Base-by-base conservation (phyloP, 2,113 vertebrate species). In the Ammodramus savannarum region DNA sequence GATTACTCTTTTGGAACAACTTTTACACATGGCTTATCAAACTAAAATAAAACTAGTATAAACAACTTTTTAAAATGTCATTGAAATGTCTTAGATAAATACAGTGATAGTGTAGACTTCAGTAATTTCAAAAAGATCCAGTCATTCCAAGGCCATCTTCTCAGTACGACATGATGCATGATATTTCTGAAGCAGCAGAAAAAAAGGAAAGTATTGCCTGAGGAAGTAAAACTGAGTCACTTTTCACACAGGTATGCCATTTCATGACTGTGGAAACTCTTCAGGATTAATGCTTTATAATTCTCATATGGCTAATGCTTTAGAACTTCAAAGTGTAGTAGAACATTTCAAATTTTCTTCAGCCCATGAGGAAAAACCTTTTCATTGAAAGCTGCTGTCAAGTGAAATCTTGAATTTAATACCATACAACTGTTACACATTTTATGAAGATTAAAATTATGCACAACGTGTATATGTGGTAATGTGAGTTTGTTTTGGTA, bases 221-320 rank as follows among this genome's bases (percentile, higher is more conserved):
- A 97, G 97, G 98, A 98, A 96, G 82, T 95, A 95, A 97, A 97
- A 96, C 76, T 36, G 94, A 97, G 97, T 97, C 95, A 95, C 95
- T 98, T 98, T 98, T 97, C 97, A 98, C 91, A 97, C 63, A 96
- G 96, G 90, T 96, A 95, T 92, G 94, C 94, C 97, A 97, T 98
- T 98, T 97, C 97, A 97, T 97, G 97, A 98, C 90, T 96, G 97
- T 97, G 86, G 95, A 98, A 98, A 97, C 92, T 97, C 95, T 97
- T 97, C 96, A 97, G 97, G 96, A 97, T 98, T 98, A 98, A 98
- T 96, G 97, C 97, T 97, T 98, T 98, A 95, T 98, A 98, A 98
- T 97, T 98, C 98, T 98, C 96, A 95, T 89, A 97, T 72, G 94
- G 92, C 91, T 96, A 95, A 97, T 97, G 97, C 96, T 97, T 98